A percentile compares a stretch with the other conserved stretches of the same genome.
Evolutionary conservation across 2,888 invertebrate species (phyloP).

Genomic region (Drosophila mimetica): DNA sequence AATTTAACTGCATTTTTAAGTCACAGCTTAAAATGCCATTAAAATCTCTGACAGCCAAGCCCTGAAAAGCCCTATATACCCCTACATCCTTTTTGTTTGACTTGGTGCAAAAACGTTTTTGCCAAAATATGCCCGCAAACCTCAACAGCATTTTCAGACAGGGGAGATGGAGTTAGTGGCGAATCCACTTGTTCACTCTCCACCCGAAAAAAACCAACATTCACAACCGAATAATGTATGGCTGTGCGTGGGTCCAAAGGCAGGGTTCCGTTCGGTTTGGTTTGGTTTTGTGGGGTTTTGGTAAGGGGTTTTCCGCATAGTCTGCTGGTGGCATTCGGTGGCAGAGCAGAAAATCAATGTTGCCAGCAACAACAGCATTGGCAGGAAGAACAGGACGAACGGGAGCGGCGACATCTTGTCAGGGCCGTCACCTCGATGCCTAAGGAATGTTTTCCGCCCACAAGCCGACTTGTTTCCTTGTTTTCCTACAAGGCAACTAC

Average conservation of each 20-base stretch:
- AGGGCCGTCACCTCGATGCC: constrained; percentile 58
- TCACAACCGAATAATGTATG: constrained; percentile 62
- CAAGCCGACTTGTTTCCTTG: constrained; percentile 39
- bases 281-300: constrained; percentile 5
- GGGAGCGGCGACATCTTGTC: constrained; percentile 54
- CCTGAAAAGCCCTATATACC: constrained; percentile 31
- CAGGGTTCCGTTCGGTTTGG: background rate
- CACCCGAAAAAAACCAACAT: constrained; percentile 41
- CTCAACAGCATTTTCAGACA: constrained; percentile 73
- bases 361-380: constrained; percentile 50
- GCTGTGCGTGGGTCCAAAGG: constrained; percentile 29
- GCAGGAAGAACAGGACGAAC: constrained; percentile 17
- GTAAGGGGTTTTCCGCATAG: constrained; percentile 5
- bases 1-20: constrained; percentile 2
- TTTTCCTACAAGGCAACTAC: constrained; percentile 16
- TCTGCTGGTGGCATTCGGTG: constrained; percentile 67
- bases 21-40: constrained; percentile 9
- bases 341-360: constrained; percentile 73
- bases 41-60: constrained; percentile 1
- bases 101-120: constrained; percentile 62
- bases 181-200: constrained; percentile 48
- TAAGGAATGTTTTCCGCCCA: constrained; percentile 54
- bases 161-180: constrained; percentile 27
- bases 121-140: constrained; percentile 76
- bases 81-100: constrained; percentile 3